Evolutionary conservation across 2,797 vertebrate genomes (phyloP).

Genomic region (Trematomus bernacchii): DNA sequence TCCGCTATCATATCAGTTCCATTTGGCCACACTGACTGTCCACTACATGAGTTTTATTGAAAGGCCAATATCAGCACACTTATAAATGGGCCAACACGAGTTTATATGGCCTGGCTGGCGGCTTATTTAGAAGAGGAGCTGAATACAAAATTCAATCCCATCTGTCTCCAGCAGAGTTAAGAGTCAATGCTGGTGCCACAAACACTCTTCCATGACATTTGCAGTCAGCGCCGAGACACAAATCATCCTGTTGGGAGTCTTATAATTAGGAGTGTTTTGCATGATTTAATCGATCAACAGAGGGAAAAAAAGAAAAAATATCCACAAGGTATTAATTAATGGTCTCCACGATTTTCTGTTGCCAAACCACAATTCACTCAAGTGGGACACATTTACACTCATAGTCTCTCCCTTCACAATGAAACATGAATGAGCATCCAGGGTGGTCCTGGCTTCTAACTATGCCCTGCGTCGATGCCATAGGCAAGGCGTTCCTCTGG

Average conservation of each 20-base stretch:
- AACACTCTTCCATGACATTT: constrained; percentile 78
- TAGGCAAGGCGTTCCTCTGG: constrained; percentile 78
- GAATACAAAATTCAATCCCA: constrained; percentile 63
- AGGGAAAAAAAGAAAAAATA: constrained; percentile 62
- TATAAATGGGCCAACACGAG: constrained; percentile 31
- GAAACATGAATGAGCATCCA: constrained; percentile 82
- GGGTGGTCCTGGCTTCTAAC: constrained; percentile 80
- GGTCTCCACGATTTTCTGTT: constrained; percentile 64
- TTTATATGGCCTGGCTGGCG: constrained; percentile 26
- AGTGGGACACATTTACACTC: constrained; percentile 73
- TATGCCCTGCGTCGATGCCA: constrained; percentile 79
- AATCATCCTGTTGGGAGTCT: constrained; percentile 68
- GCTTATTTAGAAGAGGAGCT: constrained; percentile 42
- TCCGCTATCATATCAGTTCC: constrained; percentile 19
- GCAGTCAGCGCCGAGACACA: constrained; percentile 70
- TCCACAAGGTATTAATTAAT: constrained; percentile 85
- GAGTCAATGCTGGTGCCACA: constrained; percentile 66
- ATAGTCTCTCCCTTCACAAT: constrained; percentile 54
- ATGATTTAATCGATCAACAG: constrained; percentile 83
- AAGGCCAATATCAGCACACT: constrained; percentile 42
- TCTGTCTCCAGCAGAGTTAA: constrained; percentile 55
- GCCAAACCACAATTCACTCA: constrained; percentile 65
- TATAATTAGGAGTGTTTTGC: constrained; percentile 84
- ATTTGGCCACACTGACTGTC: constrained; percentile 14
- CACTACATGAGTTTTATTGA: constrained; percentile 36